These are phyloP conservation scores for Babyrousa celebensis DNA, from an alignment of 2,797 vertebrate genomes.

Conservation along the genomic window DNA sequence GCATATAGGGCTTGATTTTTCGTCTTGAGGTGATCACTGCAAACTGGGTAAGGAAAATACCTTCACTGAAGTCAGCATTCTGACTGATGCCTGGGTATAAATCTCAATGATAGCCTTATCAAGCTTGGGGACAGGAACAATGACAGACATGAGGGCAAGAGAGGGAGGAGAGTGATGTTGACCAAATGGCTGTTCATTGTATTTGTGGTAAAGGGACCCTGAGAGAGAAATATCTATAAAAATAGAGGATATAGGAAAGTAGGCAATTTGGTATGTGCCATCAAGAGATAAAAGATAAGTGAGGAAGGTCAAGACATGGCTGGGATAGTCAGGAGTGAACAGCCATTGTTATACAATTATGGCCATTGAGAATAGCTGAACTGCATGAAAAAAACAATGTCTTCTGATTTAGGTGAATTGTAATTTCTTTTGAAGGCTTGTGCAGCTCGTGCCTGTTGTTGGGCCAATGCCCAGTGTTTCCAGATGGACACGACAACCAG, in stretches of 20 bases:
- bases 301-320: not conserved
- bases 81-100: not conserved
- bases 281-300: not conserved
- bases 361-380: not conserved
- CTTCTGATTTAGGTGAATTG: not conserved
- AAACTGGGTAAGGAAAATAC: not conserved
- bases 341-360: not conserved
- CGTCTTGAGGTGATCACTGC: not conserved
- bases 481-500: conserved; percentile 35
- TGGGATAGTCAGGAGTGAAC: not conserved
- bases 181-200: not conserved
- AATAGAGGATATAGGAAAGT: not conserved
- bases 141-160: not conserved
- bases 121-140: not conserved
- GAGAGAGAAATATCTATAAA: not conserved
- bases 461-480: conserved; percentile 46
- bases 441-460: not conserved
- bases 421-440: conserved; percentile 23
- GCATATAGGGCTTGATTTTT: not conserved
- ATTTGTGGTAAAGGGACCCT: not conserved
- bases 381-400: not conserved
- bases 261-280: not conserved
- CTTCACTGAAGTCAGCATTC: not conserved
- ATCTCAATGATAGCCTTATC: not conserved
- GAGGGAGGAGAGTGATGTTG: not conserved